These are phyloP conservation scores for Drosophila arawakana DNA, from an alignment of 1,140 invertebrate species.

Conservation along the genomic window DNA sequence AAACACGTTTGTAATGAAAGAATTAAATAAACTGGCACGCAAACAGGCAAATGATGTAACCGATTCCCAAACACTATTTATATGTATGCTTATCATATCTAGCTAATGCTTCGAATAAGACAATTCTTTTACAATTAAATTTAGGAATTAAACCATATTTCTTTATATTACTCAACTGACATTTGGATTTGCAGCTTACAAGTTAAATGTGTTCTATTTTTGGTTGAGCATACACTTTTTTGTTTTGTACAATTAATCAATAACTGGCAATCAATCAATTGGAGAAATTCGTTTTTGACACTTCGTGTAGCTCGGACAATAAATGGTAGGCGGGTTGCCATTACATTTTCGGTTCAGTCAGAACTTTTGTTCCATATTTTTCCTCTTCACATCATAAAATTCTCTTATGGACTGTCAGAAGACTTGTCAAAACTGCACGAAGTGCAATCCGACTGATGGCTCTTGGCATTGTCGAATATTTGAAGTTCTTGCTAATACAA, in stretches of 20 bases:
- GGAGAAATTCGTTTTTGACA: slow-evolving; percentile 25
- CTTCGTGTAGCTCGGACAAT: slow-evolving; percentile 6
- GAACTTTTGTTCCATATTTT: neutral
- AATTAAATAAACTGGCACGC: slow-evolving; percentile 75
- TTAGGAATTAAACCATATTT: slow-evolving; percentile 4
- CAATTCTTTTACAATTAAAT: slow-evolving; percentile 3
- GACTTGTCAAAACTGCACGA: slow-evolving; percentile 2
- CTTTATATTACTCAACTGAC: neutral
- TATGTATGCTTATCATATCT: slow-evolving; percentile 1
- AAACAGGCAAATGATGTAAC: slow-evolving; percentile 51
- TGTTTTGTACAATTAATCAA: slow-evolving; percentile 21
- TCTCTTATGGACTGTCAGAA: neutral
- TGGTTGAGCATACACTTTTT: neutral
- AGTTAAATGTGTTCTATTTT: neutral
- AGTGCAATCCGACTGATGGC: neutral
- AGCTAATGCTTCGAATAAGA: neutral
- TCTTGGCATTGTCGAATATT: neutral
- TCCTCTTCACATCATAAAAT: slow-evolving; percentile 1
- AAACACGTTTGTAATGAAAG: slow-evolving; percentile 69
- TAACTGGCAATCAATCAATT: slow-evolving; percentile 33
- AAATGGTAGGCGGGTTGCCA: slow-evolving; percentile 11
- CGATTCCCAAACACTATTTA: slow-evolving; percentile 14
- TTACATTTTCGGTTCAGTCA: slow-evolving; percentile 1
- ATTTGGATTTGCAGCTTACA: slow-evolving; percentile 5
- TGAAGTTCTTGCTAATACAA: no score